Conservation (phyloP, 2,113 vertebrate species). For the Pycnonotus jocosus region DNA sequence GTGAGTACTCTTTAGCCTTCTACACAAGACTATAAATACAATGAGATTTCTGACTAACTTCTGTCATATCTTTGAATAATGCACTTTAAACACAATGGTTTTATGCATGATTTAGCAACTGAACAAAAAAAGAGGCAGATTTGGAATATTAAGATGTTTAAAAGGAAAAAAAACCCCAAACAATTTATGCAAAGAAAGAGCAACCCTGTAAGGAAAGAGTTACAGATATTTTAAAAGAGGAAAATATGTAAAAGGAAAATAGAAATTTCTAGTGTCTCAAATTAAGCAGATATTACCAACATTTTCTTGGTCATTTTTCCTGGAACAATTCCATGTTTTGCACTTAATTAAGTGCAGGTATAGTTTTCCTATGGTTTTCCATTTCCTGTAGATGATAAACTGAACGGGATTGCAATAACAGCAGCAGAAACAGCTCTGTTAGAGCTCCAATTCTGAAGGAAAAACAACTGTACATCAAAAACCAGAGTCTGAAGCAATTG, state of each 20-base stretch:
- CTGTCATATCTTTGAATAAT: background rate
- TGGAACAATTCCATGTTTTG: background rate
- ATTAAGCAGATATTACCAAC: background rate
- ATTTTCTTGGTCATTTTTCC: background rate
- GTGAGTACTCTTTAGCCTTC: background rate
- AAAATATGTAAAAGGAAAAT: background rate
- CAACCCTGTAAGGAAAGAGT: background rate
- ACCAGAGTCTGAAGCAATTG: background rate
- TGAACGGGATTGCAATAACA: background rate
- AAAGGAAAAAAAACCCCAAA: background rate
- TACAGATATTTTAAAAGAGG: background rate
- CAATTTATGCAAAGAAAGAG: background rate
- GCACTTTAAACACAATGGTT: background rate
- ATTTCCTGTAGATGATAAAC: background rate
- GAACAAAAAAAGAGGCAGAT: background rate
- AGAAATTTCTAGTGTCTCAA: background rate
- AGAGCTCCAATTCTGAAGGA: background rate
- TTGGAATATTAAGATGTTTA: background rate
- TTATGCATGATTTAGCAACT: background rate
- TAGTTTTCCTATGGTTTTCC: background rate
- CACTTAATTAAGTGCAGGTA: background rate
- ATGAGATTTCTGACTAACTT: background rate
- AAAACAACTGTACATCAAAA: background rate
- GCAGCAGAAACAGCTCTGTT: background rate
- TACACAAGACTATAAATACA: background rate